Evolutionary conservation across 2,113 vertebrate genomes (phyloP).

Genomic region (Sceloporus undulatus): DNA sequence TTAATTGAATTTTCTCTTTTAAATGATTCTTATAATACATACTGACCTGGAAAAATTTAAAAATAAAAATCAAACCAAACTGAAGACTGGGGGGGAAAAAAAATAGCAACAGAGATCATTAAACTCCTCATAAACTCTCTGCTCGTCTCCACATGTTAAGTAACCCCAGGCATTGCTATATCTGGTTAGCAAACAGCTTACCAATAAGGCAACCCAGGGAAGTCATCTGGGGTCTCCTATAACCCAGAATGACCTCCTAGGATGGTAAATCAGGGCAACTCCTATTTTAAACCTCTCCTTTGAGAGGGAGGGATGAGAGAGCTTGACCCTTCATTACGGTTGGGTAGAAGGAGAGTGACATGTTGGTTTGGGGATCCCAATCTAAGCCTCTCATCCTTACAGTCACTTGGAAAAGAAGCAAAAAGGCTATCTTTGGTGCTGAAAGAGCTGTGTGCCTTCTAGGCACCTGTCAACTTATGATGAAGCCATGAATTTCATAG

Average conservation of each 20-base stretch:
- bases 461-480: no score
- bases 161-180: no score
- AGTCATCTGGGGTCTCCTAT: background rate
- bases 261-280: background rate
- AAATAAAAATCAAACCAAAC: background rate
- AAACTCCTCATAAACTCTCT: background rate
- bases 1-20: background rate
- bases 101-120: background rate
- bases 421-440: no score
- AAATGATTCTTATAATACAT: background rate
- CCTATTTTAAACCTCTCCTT: background rate
- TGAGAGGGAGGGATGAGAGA: no score
- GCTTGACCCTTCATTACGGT: background rate
- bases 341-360: background rate
- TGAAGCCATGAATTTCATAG: no score
- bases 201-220: background rate
- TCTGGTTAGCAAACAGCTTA: background rate
- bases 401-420: no score
- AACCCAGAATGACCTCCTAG: background rate
- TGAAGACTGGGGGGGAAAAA: background rate
- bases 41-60: constrained; percentile 32
- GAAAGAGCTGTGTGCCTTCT: no score
- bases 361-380: no score
- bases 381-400: no score
- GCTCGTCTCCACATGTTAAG: no score